Conservation (phyloP, 2,797 vertebrate species). For the Pseudochirops cupreus region DNA sequence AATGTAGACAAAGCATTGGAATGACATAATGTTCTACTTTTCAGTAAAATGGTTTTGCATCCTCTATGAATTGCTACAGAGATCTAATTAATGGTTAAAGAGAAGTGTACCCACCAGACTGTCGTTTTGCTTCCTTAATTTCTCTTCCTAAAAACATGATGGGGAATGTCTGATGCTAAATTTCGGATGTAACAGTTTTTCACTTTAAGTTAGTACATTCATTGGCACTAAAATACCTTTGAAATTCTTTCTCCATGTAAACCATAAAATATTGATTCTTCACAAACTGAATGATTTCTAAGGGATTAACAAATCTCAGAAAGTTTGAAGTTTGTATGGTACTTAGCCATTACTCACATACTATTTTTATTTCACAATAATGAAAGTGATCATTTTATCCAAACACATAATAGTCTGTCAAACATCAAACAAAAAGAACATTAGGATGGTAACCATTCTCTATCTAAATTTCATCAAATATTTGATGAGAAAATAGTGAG, state of each 20-base stretch:
- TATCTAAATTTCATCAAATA: neutral
- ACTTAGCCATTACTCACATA: neutral
- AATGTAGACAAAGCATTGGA: neutral
- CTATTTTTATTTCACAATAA: neutral
- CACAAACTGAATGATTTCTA: neutral
- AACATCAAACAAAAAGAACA: neutral
- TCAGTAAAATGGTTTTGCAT: neutral
- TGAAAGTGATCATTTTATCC: neutral
- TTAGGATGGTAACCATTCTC: neutral
- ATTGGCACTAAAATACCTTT: neutral
- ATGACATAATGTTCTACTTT: neutral
- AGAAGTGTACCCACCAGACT: neutral
- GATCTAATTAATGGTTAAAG: neutral
- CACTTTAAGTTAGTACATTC: neutral
- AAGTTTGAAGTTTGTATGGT: neutral
- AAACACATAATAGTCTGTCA: neutral
- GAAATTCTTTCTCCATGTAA: neutral
- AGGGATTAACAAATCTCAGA: neutral
- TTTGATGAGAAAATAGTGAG: neutral
- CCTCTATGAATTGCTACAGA: neutral
- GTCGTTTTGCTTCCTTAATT: neutral
- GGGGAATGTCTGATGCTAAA: neutral
- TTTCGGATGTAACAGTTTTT: neutral
- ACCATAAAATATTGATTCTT: constrained; percentile 9
- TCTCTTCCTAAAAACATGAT: neutral